Percentiles rank a stretch among this genome's conserved stretches.
Conservation (phyloP, 2,888 invertebrate species). For the Sarcophaga subvicina region DNA sequence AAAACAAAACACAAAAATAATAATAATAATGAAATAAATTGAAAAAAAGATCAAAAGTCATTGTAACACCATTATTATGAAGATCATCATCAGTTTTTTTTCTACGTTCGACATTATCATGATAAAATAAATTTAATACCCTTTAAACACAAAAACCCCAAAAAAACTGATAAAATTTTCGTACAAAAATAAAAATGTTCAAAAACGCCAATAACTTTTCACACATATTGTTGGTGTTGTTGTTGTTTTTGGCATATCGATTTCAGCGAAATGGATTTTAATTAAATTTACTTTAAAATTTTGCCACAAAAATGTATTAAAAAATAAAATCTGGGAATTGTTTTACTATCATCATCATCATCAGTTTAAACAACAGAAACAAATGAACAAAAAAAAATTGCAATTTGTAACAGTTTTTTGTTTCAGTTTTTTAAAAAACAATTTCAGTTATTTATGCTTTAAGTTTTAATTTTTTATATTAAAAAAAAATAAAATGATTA, state of each 20-base stretch:
- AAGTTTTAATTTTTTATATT: too few relatives aligned
- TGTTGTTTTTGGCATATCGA: not conserved
- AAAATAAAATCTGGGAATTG: not conserved
- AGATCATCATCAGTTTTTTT: not conserved
- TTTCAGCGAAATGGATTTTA: conserved; percentile 20
- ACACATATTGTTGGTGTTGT: not conserved
- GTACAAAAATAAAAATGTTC: not conserved
- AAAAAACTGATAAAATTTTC: not conserved
- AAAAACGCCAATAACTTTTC: not conserved
- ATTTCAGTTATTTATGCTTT: too few relatives aligned
- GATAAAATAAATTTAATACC: conserved; percentile 30
- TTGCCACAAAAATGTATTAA: not conserved
- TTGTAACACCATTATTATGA: conserved; percentile 37
- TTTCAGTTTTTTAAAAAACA: too few relatives aligned
- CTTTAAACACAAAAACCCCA: not conserved
- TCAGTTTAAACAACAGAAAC: not conserved
- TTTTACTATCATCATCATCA: not conserved
- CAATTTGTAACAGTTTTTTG: conserved; percentile 3
- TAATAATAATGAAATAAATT: too few relatives aligned
- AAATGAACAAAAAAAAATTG: not conserved
- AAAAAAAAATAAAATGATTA: too few relatives aligned
- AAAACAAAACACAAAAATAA: not conserved
- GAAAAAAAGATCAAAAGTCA: conserved; percentile 29
- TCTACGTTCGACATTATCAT: not conserved
- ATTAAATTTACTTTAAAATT: conserved; percentile 32